Evolutionary conservation across 2,113 vertebrate genomes (phyloP).

Genomic region (Cyrtonyx montezumae): DNA sequence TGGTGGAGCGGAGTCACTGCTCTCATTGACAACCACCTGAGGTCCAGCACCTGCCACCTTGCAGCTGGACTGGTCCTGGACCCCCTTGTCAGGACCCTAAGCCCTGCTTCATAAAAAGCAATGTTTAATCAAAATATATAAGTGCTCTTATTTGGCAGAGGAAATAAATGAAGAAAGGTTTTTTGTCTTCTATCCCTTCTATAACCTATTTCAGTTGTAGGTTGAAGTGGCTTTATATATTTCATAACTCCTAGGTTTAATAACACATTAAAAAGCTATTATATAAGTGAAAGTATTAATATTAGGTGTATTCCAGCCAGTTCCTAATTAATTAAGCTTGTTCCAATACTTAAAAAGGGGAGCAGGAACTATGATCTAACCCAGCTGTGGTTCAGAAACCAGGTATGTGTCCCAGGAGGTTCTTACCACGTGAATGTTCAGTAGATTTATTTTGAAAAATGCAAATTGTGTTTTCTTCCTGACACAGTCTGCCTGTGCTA

Average conservation of each 20-base stretch:
- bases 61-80: not conserved
- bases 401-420: not conserved
- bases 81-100: not conserved
- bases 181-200: not conserved
- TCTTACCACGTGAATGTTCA: not conserved
- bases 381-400: not conserved
- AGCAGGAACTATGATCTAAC: not conserved
- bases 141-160: not conserved
- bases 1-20: not conserved
- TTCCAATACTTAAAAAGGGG: rapidly evolving
- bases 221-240: not conserved
- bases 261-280: not conserved
- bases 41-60: not conserved
- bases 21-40: not conserved
- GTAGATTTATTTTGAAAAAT: not conserved
- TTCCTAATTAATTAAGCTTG: not conserved
- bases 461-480: not conserved
- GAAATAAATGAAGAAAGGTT: not conserved
- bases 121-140: not conserved
- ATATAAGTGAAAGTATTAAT: not conserved
- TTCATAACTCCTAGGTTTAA: not conserved
- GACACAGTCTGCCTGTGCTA: not conserved
- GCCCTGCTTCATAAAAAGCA: not conserved
- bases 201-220: not conserved
- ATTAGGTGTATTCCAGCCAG: not conserved